Conservation (phyloP, 2,113 vertebrate genomes). For the Chauna torquata region DNA sequence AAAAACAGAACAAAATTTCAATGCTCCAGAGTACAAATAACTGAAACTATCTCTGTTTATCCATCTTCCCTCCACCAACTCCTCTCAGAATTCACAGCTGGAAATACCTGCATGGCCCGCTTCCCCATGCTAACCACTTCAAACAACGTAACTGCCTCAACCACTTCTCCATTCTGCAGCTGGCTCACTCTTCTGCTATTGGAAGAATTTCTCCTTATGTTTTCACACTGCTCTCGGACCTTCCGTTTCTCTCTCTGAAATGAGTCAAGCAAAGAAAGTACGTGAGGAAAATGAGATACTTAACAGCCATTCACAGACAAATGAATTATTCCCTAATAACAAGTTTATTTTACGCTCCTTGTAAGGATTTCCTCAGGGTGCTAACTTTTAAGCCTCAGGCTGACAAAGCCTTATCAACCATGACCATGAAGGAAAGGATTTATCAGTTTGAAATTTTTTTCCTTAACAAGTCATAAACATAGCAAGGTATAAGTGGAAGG, state of each 20-base stretch:
- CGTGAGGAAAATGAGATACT: neutral
- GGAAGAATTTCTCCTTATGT: conserved; percentile 70
- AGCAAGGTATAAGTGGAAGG: neutral
- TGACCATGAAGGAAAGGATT: neutral
- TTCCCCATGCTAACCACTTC: conserved; percentile 90
- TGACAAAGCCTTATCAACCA: neutral
- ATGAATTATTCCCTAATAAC: neutral
- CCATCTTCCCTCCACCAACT: neutral
- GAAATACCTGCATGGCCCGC: conserved; percentile 85
- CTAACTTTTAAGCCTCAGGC: neutral
- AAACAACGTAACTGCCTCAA: conserved; percentile 88
- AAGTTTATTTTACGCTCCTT: neutral
- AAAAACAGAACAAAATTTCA: neutral
- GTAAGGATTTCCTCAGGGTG: neutral
- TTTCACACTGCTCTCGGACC: conserved; percentile 77
- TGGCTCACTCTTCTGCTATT: conserved; percentile 51
- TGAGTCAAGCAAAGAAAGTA: neutral
- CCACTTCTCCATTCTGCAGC: conserved; percentile 70
- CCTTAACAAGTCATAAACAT: neutral
- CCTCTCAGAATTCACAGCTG: neutral
- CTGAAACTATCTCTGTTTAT: neutral
- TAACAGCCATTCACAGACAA: neutral
- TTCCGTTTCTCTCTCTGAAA: conserved; percentile 78
- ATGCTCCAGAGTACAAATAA: neutral
- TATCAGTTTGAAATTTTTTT: neutral